Evolutionary conservation across 2,113 vertebrate species (phyloP).

Genomic region (Oreochromis spilurus): DNA sequence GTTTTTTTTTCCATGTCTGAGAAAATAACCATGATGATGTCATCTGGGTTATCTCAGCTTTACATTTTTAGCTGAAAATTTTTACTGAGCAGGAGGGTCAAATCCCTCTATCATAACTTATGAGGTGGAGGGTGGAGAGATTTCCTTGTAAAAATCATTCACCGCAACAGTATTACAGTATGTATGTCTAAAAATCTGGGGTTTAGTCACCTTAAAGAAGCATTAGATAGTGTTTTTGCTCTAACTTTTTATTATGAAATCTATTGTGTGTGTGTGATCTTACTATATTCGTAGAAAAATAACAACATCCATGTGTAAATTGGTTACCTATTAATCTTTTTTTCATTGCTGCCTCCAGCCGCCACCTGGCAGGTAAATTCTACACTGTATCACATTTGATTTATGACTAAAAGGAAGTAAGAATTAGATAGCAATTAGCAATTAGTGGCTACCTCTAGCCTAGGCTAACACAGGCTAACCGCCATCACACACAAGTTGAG

Average conservation of each 20-base stretch:
- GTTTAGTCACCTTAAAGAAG: neutral
- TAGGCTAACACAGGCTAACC: neutral
- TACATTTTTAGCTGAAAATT: neutral
- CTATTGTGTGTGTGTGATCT: neutral
- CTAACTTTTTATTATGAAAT: neutral
- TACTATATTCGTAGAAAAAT: neutral
- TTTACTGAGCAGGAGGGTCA: neutral
- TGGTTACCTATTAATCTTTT: neutral
- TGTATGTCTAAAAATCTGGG: neutral
- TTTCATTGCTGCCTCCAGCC: neutral
- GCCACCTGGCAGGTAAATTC: neutral
- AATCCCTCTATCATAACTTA: neutral
- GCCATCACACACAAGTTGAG: neutral
- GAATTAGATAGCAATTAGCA: neutral
- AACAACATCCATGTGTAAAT: neutral
- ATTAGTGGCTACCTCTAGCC: neutral
- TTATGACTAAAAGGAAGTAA: neutral
- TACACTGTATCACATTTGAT: neutral
- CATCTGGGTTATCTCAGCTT: neutral
- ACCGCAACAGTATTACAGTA: neutral
- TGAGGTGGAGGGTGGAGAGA: neutral
- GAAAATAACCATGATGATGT: neutral
- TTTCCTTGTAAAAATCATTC: neutral
- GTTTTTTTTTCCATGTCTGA: neutral
- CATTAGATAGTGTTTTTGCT: too few relatives aligned